Conservation (phyloP, 2,113 vertebrate genomes). For the Silurus asotus region DNA sequence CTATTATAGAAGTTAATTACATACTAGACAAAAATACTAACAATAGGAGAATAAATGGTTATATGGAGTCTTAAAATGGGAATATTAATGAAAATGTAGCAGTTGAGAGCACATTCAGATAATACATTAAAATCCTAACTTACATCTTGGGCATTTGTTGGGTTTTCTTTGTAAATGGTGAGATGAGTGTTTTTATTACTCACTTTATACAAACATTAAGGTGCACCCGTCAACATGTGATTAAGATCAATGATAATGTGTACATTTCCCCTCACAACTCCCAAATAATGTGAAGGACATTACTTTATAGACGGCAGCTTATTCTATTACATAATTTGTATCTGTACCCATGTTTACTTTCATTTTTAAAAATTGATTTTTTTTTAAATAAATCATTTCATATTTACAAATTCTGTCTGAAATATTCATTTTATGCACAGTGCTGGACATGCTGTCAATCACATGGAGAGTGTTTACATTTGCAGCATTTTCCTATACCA, state of each 20-base stretch:
- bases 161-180: background rate
- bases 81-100: background rate
- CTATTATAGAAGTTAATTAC: background rate
- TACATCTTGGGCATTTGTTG: background rate
- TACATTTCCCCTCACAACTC: constrained; percentile 21
- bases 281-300: constrained; percentile 53
- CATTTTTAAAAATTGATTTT: constrained; percentile 31
- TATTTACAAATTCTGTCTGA: constrained; percentile 21
- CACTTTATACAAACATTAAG: background rate
- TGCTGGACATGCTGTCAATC: background rate
- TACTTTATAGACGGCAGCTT: constrained; percentile 51
- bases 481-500: background rate
- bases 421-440: background rate
- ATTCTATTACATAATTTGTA: constrained; percentile 31
- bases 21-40: constrained; percentile 15
- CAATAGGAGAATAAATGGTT: background rate
- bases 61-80: background rate
- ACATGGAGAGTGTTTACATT: background rate
- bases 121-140: background rate
- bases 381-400: constrained; percentile 39
- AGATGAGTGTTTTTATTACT: background rate
- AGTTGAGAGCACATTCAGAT: background rate
- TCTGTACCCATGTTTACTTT: constrained; percentile 41
- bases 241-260: background rate
- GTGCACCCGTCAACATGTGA: background rate